Evolutionary conservation across 1,140 invertebrate species (phyloP), one percentile per base, ranked within the genome.

Genomic region (Neodiprion fabricii): DNA sequence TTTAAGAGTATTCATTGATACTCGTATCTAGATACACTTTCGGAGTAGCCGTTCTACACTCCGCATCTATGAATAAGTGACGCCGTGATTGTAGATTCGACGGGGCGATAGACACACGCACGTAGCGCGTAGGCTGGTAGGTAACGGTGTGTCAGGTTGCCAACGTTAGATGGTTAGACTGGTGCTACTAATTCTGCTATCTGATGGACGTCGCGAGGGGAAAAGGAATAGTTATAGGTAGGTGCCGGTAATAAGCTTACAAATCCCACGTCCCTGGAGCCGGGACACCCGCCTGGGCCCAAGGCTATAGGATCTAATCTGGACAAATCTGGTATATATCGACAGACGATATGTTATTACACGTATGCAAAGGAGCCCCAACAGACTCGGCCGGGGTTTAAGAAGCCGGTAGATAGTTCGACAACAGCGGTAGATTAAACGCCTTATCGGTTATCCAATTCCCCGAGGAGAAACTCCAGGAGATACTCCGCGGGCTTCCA

Each of bases 141-240:
- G 28, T 40, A 40, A 40, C 28, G 28, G 28, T 40, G 28, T 40
- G 28, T 40, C 28, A 40, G 28, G 28, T 40, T 40, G 28, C 28
- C 28, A n/a, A 61, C n/a, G 53, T 61, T 61, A 14, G 11, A 17
- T 61, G n/a, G 11, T 61, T 17, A 17, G 53, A 61, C 53, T 9
- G 53, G 11, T 8, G 53, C 53, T 61, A 61, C 53, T 61, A 61
- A 61, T 61, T 61, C 53, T n/a, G 53, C 11, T 61, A 61, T 61
- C 53, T 61, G 53, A 61, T 61, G 53, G 53, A 61, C 53, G n/a
- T 12, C 53, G 53, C 1, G 28, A 40, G 28, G 11, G 53, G 11
- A 61, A 61, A 61, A 61, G 53, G 11, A 61, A 61, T 61, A 61
- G 53, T 61, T 61, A 61, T 61, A n/a, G 53, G 53, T 12, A 61